phyloP scores from a whole-genome alignment of 2,797 vertebrate genomes.

The Lepilemur septentrionalis region DNA sequence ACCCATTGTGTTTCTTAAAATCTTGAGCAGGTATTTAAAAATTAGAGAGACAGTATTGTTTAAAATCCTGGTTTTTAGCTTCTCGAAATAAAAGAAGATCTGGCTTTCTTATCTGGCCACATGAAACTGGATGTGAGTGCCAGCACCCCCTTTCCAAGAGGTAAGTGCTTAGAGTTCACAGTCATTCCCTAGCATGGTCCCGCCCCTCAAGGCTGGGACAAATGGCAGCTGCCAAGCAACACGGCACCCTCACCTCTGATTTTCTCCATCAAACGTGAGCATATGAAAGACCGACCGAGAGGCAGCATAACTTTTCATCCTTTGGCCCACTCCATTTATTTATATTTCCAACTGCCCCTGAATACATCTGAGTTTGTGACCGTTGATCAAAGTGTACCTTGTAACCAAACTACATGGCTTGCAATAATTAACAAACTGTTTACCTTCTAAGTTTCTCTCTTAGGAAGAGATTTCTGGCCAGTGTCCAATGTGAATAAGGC shows the following conservation, averaged over 20 bases:
- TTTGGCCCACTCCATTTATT: not conserved
- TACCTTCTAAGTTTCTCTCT: not conserved
- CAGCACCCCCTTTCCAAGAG: not conserved
- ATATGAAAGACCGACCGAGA: accelerated
- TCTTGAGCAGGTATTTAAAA: not conserved
- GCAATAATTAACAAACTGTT: not conserved
- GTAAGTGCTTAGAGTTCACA: too few species aligned
- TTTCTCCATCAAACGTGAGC: not conserved
- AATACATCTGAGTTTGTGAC: not conserved
- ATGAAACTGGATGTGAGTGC: not conserved
- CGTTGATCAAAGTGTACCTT: not conserved
- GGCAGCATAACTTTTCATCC: not conserved
- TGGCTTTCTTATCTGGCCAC: not conserved
- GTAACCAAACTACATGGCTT: not conserved
- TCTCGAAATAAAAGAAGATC: not conserved
- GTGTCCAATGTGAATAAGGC: not conserved
- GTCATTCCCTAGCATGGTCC: not conserved
- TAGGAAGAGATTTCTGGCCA: not conserved
- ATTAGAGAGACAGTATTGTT: not conserved
- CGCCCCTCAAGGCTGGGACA: not conserved
- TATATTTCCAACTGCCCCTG: not conserved
- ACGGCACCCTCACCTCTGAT: not conserved
- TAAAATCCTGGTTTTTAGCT: not conserved
- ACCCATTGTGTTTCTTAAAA: not conserved
- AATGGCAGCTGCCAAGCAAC: conserved; percentile 5